Evolutionary conservation across 2,113 vertebrate genomes (phyloP).

Genomic region (Equus quagga): DNA sequence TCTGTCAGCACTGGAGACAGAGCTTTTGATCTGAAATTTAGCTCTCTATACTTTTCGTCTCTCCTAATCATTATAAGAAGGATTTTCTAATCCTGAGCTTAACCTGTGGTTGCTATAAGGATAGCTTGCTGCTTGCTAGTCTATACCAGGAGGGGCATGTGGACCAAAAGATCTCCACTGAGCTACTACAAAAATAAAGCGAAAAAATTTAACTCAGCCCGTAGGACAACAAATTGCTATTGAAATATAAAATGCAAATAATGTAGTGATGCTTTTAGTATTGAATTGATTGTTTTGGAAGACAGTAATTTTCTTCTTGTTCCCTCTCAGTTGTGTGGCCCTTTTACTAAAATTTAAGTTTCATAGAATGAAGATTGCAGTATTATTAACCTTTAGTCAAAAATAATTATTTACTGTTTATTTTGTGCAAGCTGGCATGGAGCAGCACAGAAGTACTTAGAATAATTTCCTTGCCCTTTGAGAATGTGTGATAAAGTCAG

Average conservation of each 20-base stretch:
- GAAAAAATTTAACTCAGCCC: background rate
- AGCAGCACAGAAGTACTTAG: background rate
- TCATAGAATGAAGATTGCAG: background rate
- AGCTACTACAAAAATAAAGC: background rate
- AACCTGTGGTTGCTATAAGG: background rate
- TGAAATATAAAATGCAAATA: background rate
- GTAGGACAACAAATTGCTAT: background rate
- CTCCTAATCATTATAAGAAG: background rate
- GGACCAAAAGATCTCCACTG: background rate
- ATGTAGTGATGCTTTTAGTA: background rate
- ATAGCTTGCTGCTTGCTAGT: background rate
- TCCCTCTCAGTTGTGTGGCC: accelerated
- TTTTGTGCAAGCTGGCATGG: background rate
- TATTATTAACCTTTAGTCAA: background rate
- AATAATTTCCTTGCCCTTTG: background rate
- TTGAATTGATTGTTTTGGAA: background rate
- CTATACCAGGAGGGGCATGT: background rate
- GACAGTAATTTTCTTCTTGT: background rate
- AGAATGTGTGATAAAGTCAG: background rate
- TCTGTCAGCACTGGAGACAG: background rate
- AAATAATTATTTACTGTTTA: background rate
- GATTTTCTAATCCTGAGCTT: background rate
- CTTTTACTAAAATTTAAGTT: background rate
- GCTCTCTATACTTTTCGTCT: background rate
- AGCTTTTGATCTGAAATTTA: slow-evolving; percentile 54